Base-by-base conservation (phyloP, 2,888 invertebrate genomes). In the Erpobdella octoculata region DNA sequence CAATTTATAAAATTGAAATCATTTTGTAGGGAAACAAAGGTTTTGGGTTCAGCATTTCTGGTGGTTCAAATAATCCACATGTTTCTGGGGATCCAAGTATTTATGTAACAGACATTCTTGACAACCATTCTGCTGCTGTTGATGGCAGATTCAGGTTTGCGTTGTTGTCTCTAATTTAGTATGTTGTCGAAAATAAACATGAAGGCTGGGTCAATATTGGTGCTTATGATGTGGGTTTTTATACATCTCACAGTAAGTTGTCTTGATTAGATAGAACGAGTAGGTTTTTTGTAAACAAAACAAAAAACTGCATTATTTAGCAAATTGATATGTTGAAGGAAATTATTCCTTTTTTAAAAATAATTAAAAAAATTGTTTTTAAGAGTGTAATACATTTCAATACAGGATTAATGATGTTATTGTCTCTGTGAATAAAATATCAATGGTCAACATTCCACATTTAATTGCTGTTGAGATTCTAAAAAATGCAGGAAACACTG, bases 1-100 rank as follows among this genome's bases (percentile, higher is more conserved):
- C 9, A 15, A 25, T 9, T 6, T 53, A 53, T n/a, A n/a, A n/a
- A n/a, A n/a, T n/a, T n/a, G n/a, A n/a, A n/a, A n/a, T n/a, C n/a
- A n/a, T 9, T 64, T 64, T 64, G 21, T 25, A 70, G 70, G 70
- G 70, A 15, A 37, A 35, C 9, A 70, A 59, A 31, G 70, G 70
- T 18, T 70, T 70, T 70, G 70, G 70, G 36, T 70, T 70, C 59
- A 70, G 70, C 70, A 70, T 70, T 53, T 70, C 70, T 35, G 70
- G 70, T n/a, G 70, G 70, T 9, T 58, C 70, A 21, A 59, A 70
- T 59, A 58, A 53, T 33, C 59, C 58, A 21, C 58, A 70, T 28
- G 21, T 61, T 31, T 36, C 70, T 25, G 70, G 70, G 12, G 70
- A 70, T 70, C 58, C 70, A 15, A 37, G 70, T 36, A 70, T 70